These are phyloP conservation scores for Phalacrocorax brasilianus DNA, from an alignment of 2,113 vertebrate genomes.

Conservation along the genomic window DNA sequence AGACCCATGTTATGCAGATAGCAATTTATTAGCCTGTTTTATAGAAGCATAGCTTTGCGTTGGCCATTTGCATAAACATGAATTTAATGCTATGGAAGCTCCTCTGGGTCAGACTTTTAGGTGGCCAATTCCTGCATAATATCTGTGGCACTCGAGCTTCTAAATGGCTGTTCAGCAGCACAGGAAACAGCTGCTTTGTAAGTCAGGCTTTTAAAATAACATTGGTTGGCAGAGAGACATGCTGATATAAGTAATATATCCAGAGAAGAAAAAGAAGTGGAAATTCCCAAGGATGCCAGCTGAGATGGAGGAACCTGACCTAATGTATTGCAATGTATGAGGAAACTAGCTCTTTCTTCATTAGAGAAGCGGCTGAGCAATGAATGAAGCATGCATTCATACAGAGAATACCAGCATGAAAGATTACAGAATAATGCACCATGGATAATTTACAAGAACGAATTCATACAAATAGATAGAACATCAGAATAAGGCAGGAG, in stretches of 20 bases:
- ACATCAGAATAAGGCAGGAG: neutral
- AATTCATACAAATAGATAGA: neutral
- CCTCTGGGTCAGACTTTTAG: neutral
- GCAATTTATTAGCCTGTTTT: neutral
- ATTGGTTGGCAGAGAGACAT: accelerated
- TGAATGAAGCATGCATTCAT: neutral
- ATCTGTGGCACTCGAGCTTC: neutral
- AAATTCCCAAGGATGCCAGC: neutral
- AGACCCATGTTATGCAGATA: neutral
- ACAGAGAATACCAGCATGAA: neutral
- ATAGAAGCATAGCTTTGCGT: neutral
- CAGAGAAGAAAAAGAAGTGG: neutral
- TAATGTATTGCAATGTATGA: neutral
- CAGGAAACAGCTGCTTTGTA: neutral
- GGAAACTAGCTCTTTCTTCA: neutral
- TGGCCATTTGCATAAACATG: neutral
- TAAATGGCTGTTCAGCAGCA: neutral
- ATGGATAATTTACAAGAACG: neutral
- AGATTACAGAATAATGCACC: neutral
- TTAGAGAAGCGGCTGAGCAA: neutral
- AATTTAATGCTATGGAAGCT: neutral
- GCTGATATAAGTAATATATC: neutral
- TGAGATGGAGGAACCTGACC: neutral
- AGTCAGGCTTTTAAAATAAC: neutral
- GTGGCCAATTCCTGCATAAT: neutral